phyloP scores from a whole-genome alignment of 2,797 vertebrate genomes.

The Chloroceryle amazona region DNA sequence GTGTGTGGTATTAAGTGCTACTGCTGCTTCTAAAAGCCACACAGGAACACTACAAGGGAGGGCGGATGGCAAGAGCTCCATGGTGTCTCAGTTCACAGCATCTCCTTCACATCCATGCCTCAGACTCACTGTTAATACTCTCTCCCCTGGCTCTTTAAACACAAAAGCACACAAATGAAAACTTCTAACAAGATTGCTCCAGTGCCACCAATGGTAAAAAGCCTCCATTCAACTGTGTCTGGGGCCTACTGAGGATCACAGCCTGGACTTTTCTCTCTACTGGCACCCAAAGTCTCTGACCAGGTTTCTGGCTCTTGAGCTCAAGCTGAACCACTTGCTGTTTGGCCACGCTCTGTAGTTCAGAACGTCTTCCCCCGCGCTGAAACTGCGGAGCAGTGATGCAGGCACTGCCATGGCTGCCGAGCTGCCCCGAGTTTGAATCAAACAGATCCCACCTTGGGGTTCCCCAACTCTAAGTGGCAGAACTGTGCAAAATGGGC shows the following conservation, averaged over 20 bases:
- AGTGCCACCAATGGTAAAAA: background rate
- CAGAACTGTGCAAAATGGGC: background rate
- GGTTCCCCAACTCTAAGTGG: accelerated
- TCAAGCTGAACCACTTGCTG: background rate
- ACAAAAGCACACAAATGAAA: background rate
- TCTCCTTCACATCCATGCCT: background rate
- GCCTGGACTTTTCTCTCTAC: background rate
- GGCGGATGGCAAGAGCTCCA: background rate
- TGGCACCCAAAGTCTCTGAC: too few species aligned
- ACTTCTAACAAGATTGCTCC: background rate
- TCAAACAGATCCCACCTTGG: background rate
- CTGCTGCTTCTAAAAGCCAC: background rate
- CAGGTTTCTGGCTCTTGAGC: background rate
- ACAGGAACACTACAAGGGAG: background rate
- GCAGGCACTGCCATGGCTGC: accelerated
- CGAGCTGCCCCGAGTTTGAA: background rate
- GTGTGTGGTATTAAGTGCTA: background rate
- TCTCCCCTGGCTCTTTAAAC: background rate
- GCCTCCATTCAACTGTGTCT: background rate
- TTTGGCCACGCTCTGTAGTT: background rate
- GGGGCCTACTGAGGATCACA: background rate
- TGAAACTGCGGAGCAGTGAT: background rate
- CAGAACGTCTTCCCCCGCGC: background rate
- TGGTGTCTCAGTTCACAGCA: background rate
- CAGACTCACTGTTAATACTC: background rate